Conservation (phyloP, 2,113 vertebrate genomes). For the Sturnus vulgaris region DNA sequence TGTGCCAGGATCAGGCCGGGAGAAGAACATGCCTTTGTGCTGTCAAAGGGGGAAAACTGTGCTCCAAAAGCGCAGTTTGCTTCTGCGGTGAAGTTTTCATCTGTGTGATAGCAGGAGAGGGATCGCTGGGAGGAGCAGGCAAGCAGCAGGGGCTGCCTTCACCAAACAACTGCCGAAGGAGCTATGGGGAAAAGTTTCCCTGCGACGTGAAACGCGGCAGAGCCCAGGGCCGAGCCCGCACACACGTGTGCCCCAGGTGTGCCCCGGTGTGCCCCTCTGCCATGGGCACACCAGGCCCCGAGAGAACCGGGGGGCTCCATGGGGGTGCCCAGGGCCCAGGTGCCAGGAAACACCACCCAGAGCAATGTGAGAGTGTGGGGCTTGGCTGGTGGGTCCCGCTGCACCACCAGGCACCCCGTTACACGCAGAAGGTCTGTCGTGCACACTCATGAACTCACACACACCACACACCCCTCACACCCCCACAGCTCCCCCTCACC, state of each 20-base stretch:
- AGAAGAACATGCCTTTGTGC: not conserved
- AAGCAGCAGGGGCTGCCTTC: not conserved
- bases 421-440: not conserved
- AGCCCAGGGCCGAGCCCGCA: fast-evolving
- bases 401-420: not conserved
- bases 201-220: fast-evolving
- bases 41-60: not conserved
- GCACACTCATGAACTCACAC: too few relatives aligned
- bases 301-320: fast-evolving
- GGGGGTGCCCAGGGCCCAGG: too few relatives aligned
- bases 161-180: fast-evolving
- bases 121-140: not conserved
- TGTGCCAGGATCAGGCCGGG: not conserved
- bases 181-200: not conserved
- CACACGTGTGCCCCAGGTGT: not conserved
- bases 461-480: not conserved
- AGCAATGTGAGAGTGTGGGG: fast-evolving
- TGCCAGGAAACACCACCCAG: not conserved
- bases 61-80: not conserved
- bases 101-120: not conserved
- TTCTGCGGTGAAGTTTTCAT: not conserved
- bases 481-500: too few relatives aligned
- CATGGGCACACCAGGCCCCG: fast-evolving
- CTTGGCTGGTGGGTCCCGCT: not conserved
- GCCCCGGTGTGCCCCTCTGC: not conserved